Evolutionary conservation across 37 sponge, comb jelly and placozoan genomes (phyloP).

Genomic region (Corticium candelabrum): DNA sequence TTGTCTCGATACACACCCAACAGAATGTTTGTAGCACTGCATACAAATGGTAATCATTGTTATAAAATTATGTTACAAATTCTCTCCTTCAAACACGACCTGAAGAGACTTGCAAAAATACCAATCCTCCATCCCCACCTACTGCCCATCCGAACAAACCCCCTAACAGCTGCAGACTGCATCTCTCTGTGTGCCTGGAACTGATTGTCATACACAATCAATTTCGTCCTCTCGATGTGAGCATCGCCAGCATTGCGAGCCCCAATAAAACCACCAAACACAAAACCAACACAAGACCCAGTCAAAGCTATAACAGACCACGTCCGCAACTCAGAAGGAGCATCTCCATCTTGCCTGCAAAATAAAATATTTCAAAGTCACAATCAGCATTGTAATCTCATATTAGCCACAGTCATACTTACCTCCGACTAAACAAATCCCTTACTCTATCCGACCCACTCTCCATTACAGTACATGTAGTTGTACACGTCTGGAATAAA

Average conservation of each 20-base stretch:
- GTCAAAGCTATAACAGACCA: not conserved
- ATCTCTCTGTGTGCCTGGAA: not conserved
- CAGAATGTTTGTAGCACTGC: constrained; percentile 30
- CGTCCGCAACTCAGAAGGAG: not conserved
- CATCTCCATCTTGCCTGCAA: not conserved
- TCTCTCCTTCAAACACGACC: not conserved
- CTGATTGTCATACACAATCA: not conserved
- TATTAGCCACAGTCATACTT: not conserved
- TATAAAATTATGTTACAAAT: not conserved
- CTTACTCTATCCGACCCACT: not conserved
- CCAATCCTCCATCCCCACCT: not conserved
- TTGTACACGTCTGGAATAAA: no score
- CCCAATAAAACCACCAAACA: not conserved
- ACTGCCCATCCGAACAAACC: not conserved
- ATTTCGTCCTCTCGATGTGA: not conserved
- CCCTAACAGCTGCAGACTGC: constrained; percentile 3
- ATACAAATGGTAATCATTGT: no score
- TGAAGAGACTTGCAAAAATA: constrained; percentile 2
- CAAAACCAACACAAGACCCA: not conserved
- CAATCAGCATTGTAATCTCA: not conserved
- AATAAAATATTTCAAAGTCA: not conserved
- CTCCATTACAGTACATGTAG: no score
- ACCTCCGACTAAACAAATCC: not conserved
- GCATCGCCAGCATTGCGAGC: not conserved
- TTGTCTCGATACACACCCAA: constrained; percentile 6